Evolutionary conservation across 2,888 invertebrate genomes (phyloP), one percentile per base, ranked within the genome.

Genomic region (Eupsilia transversa): DNA sequence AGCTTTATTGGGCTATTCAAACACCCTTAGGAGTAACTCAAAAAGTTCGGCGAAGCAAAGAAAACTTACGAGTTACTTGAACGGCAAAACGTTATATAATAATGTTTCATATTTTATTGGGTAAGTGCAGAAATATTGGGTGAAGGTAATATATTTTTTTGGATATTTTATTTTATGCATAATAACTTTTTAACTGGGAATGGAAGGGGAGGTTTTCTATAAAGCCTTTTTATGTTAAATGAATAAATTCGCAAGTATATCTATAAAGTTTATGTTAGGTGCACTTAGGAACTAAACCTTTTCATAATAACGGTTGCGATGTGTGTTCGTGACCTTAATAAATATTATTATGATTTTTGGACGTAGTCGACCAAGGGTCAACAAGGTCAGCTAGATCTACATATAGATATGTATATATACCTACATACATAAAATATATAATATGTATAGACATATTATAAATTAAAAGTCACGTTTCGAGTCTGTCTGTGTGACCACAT

Each of bases 41-140:
- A 77, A 83, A 89, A 89, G 83, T 89, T 88, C 67, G 59, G 52
- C 46, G 80, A 74, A 84, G 82, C 80, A 80, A 77, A 79, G 81
- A 66, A 80, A 87, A 87, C 84, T 88, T 89, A 88, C 67, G 84
- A 77, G 79, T 75, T 85, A 77, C 76, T 79, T 79, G 71, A 87
- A 77, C 87, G 67, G 66, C 71, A 73, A 75, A 88, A 65, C 73
- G 78, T 61, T 79, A 52, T 14, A 77, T 82, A 80, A 82, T 88
- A 79, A 87, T 79, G 86, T 88, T 79, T 72, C 78, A 76, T 88
- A 82, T 80, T 85, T 88, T 88, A 86, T 88, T 80, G 73, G 78
- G 60, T 83, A 83, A 84, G 78, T 82, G 86, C 74, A 84, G 41
- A 82, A 86, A 82, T 82, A 82, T 72, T 71, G 72, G 68, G 38